Percentiles rank a stretch among this genome's conserved stretches.
Conservation (phyloP, 2,113 vertebrate species). For the Oostethus manadensis region DNA sequence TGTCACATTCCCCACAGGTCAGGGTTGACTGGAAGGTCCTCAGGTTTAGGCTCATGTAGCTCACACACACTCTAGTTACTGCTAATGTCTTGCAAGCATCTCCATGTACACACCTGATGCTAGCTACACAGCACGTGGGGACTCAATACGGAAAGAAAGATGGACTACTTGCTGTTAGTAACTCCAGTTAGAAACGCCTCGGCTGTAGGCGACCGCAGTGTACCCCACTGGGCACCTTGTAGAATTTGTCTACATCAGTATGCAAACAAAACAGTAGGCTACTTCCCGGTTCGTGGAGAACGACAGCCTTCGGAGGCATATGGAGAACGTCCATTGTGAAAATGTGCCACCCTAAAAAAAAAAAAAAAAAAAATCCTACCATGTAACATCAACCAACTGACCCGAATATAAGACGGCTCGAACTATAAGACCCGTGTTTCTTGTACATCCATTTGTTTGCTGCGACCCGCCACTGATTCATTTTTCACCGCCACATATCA, state of each 20-base stretch:
- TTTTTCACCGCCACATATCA: no score
- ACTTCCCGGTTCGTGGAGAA: not conserved
- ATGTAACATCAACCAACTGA: not conserved
- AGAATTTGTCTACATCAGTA: not conserved
- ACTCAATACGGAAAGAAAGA: not conserved
- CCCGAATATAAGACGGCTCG: not conserved
- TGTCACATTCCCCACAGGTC: slow-evolving; percentile 71
- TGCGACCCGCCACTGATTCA: no score
- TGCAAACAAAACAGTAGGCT: not conserved
- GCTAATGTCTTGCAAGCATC: slow-evolving; percentile 16
- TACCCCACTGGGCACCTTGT: not conserved
- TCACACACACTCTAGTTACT: slow-evolving; percentile 22
- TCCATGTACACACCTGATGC: slow-evolving; percentile 2
- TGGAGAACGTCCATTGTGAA: not conserved
- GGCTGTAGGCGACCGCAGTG: not conserved
- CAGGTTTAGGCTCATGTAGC: slow-evolving; percentile 21
- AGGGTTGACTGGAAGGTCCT: slow-evolving; percentile 46
- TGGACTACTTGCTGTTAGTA: not conserved
- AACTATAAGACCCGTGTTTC: not conserved
- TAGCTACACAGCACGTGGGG: not conserved
- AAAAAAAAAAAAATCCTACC: no score
- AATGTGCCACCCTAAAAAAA: no score
- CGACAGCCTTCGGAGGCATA: not conserved
- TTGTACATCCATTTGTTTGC: no score
- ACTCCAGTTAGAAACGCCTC: not conserved